Evolutionary conservation across 2,888 invertebrate species (phyloP).

Genomic region (Biston stratarius): DNA sequence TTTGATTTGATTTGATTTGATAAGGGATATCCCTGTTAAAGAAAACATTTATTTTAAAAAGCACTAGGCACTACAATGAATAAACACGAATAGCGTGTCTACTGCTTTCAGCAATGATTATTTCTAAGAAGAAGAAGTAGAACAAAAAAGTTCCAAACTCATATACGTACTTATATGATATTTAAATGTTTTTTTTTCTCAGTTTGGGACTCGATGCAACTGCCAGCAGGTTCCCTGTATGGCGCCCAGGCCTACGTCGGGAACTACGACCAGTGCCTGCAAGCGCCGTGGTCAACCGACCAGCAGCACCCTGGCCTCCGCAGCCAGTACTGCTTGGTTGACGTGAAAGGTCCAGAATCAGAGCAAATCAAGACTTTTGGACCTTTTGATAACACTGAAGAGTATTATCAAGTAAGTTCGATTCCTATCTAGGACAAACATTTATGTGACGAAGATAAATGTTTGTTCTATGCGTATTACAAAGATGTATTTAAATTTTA

Average conservation of each 20-base stretch:
- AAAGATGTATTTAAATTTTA: too few species aligned
- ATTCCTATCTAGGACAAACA: background rate
- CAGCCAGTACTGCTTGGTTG: conserved; percentile 61
- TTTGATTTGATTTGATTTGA: too few species aligned
- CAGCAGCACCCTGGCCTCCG: conserved; percentile 39
- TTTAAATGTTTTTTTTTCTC: background rate
- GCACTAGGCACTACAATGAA: too few species aligned
- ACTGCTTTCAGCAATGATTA: too few species aligned
- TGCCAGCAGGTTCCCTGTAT: conserved; percentile 55
- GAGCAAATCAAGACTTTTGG: conserved; percentile 20
- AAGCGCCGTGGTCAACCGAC: conserved; percentile 48
- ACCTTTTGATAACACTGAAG: conserved; percentile 45
- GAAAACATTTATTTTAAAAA: too few species aligned
- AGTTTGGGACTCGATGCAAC: conserved; percentile 65
- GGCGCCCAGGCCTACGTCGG: conserved; percentile 55
- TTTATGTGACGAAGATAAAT: too few species aligned
- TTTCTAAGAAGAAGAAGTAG: too few species aligned
- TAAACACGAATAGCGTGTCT: too few species aligned
- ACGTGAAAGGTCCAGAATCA: conserved; percentile 38
- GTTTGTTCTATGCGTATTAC: too few species aligned
- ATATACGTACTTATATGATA: too few species aligned
- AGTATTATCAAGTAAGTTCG: conserved; percentile 30
- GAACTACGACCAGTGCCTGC: conserved; percentile 61
- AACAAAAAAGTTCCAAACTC: too few species aligned
- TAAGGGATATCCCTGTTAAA: too few species aligned